Percentiles rank a stretch among this genome's conserved stretches.
Evolutionary conservation across 1,140 invertebrate species (phyloP).

Genomic region (Hydropsyche tenuis): DNA sequence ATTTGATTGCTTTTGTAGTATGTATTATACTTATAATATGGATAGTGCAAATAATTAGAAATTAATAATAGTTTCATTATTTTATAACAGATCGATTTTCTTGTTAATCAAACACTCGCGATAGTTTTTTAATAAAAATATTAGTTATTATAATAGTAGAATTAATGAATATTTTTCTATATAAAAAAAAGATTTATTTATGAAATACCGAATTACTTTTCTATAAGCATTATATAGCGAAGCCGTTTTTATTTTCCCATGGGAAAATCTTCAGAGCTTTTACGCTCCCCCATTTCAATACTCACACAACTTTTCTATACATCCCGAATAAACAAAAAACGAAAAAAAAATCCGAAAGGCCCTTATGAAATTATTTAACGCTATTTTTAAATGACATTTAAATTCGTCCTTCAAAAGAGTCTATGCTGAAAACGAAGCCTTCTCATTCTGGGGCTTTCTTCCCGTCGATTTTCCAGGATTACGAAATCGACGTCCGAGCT

Average conservation of each 20-base stretch:
- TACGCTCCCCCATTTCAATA: background rate
- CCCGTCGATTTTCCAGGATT: constrained; percentile 18
- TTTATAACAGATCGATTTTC: no score
- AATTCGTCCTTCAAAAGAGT: no score
- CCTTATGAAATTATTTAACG: no score
- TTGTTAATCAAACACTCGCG: background rate
- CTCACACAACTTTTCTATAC: background rate
- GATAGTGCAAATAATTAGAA: no score
- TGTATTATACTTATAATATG: no score
- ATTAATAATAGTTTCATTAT: no score
- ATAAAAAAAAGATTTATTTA: background rate
- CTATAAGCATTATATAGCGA: background rate
- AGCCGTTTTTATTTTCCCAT: background rate
- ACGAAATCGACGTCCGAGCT: constrained; percentile 37
- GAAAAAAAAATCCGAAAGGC: no score
- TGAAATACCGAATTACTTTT: background rate
- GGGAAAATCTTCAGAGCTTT: constrained; percentile 8
- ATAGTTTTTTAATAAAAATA: background rate
- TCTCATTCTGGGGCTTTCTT: background rate
- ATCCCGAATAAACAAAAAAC: no score
- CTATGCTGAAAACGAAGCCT: background rate
- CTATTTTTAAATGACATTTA: no score
- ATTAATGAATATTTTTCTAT: background rate
- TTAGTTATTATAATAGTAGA: no score
- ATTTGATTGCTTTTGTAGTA: no score